These are phyloP conservation scores for Conus canariensis DNA, from an alignment of 2,888 invertebrate genomes.

Conservation along the genomic window DNA sequence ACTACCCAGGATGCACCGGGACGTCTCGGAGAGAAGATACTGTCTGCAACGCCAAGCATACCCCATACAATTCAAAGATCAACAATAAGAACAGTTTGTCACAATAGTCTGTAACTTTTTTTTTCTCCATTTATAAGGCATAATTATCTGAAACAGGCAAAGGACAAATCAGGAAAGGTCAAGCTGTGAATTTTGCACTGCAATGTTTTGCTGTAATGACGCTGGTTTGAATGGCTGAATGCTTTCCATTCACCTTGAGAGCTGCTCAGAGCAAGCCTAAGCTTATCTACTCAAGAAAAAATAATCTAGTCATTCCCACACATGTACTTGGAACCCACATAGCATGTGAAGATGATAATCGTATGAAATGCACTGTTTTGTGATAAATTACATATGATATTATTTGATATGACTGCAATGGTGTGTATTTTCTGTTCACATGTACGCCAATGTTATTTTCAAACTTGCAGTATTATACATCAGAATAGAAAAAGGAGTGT, in stretches of 20 bases:
- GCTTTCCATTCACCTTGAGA: background rate
- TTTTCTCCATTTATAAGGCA: no score
- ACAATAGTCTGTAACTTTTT: no score
- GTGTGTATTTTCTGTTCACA: background rate
- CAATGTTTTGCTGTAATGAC: no score
- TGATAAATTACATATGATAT: background rate
- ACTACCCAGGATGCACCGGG: no score
- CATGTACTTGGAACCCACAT: slow-evolving; percentile 6
- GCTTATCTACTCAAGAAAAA: background rate
- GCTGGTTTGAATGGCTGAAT: background rate
- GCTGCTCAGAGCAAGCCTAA: background rate
- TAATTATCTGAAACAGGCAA: background rate
- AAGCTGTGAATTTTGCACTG: no score
- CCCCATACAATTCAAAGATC: no score
- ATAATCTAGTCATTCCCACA: slow-evolving; percentile 36
- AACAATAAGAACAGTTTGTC: no score
- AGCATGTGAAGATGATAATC: slow-evolving; percentile 4
- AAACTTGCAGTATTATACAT: slow-evolving; percentile 2
- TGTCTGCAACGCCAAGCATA: no score
- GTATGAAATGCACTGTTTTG: slow-evolving; percentile 5
- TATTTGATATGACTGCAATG: background rate
- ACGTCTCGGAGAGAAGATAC: no score
- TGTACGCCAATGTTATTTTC: background rate
- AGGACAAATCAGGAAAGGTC: background rate
- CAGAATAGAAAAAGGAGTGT: background rate